phyloP scores from a whole-genome alignment of 2,113 vertebrate species.

The Mesocricetus auratus region DNA sequence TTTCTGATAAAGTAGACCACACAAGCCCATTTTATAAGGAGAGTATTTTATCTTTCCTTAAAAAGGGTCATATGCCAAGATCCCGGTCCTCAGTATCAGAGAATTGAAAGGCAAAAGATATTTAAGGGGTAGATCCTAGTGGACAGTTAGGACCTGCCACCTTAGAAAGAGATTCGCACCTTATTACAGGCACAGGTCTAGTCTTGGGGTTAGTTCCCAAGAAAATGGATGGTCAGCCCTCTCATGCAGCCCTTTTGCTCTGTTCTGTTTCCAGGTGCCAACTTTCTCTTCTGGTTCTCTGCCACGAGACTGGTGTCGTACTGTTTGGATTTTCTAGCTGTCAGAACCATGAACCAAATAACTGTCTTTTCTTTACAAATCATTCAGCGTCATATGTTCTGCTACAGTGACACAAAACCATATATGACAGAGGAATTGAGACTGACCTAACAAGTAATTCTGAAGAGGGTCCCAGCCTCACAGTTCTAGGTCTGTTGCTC shows the following conservation, averaged over 20 bases:
- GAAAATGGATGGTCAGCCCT: too few relatives aligned
- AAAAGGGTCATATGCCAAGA: not conserved
- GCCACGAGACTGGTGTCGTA: not conserved
- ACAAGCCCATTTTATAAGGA: not conserved
- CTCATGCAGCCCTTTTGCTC: not conserved
- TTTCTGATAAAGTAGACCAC: not conserved
- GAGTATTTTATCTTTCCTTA: not conserved
- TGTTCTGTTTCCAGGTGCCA: rapidly evolving
- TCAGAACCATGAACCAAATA: not conserved
- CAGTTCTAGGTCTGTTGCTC: not conserved
- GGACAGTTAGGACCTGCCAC: not conserved
- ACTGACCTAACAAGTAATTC: not conserved
- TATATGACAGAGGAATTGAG: not conserved
- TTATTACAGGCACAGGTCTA: not conserved
- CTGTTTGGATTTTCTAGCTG: not conserved
- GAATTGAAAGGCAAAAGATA: not conserved
- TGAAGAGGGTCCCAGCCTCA: not conserved
- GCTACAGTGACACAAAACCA: not conserved
- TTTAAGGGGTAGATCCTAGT: not conserved
- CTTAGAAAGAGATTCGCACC: not conserved
- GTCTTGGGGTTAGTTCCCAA: not conserved
- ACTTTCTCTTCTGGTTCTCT: not conserved
- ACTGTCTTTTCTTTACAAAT: not conserved
- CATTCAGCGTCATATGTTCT: not conserved
- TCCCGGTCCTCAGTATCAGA: not conserved